Conservation (phyloP, 2,797 vertebrate genomes). For the Melanogrammus aeglefinus region DNA sequence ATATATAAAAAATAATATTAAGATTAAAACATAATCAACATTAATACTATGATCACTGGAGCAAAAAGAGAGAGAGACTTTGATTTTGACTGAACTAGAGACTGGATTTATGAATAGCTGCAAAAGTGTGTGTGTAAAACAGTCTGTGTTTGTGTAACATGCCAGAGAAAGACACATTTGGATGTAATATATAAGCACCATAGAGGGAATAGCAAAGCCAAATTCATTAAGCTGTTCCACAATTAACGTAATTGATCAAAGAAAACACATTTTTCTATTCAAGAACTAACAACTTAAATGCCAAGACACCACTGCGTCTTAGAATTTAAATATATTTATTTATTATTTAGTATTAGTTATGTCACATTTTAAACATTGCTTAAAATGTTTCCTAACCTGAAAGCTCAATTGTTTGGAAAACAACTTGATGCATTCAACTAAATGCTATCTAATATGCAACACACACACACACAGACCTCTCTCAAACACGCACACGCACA, state of each 20-base stretch:
- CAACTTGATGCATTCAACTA: neutral
- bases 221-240: neutral
- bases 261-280: neutral
- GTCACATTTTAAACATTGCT: neutral
- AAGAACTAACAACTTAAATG: neutral
- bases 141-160: neutral
- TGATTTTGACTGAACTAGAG: too few relatives aligned
- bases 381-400: neutral
- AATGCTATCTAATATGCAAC: neutral
- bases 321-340: neutral
- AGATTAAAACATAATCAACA: too few relatives aligned
- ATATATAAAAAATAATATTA: too few relatives aligned
- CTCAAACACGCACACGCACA: neutral
- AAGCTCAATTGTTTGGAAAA: slow-evolving; percentile 1
- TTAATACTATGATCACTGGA: too few relatives aligned
- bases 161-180: slow-evolving; percentile 1
- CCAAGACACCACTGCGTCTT: neutral
- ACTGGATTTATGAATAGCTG: too few relatives aligned
- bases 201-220: neutral
- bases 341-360: neutral
- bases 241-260: neutral
- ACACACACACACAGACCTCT: slow-evolving; percentile 5
- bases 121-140: neutral
- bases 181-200: neutral
- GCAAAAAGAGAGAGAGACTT: too few relatives aligned